phyloP scores from a whole-genome alignment of 2,113 vertebrate genomes.

The Bombycilla garrulus region DNA sequence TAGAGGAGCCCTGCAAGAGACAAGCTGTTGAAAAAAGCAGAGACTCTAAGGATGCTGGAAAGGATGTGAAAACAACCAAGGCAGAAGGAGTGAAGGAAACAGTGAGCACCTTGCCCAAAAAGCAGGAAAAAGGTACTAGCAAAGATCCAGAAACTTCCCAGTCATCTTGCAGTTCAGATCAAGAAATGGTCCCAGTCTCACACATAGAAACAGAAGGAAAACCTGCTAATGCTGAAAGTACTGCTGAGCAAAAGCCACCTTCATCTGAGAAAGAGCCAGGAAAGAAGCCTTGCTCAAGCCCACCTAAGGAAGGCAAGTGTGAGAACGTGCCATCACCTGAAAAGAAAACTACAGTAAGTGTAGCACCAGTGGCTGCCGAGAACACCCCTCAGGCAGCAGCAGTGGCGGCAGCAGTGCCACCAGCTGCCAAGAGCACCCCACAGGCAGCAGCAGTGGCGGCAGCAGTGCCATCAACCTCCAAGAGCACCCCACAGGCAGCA shows the following conservation, averaged over 20 bases:
- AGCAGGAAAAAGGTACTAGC: conserved; percentile 32
- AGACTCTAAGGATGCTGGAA: conserved; percentile 55
- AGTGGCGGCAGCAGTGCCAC: not conserved
- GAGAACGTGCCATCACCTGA: conserved; percentile 51
- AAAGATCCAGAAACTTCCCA: not conserved
- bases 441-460: not conserved
- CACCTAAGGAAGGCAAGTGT: conserved; percentile 42
- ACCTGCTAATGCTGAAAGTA: conserved; percentile 50
- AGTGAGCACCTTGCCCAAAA: conserved; percentile 29
- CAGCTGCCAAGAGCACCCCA: not conserved
- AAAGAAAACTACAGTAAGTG: conserved; percentile 47
- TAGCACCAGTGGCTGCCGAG: not conserved
- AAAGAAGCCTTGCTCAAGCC: conserved; percentile 55
- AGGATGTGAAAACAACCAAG: conserved; percentile 47
- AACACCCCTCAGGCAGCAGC: not conserved
- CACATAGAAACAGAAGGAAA: conserved; percentile 2
- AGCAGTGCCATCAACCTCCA: accelerated
- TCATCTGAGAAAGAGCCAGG: conserved; percentile 54
- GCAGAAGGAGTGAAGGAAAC: conserved; percentile 37
- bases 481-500: not conserved
- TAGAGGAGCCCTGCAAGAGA: conserved; percentile 74
- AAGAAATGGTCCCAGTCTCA: not conserved
- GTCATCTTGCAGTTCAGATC: not conserved
- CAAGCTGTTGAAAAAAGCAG: conserved; percentile 65
- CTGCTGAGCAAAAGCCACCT: conserved; percentile 34